Evolutionary conservation across 2,113 vertebrate genomes (phyloP).

Genomic region (Gasterosteus nipponicus): DNA sequence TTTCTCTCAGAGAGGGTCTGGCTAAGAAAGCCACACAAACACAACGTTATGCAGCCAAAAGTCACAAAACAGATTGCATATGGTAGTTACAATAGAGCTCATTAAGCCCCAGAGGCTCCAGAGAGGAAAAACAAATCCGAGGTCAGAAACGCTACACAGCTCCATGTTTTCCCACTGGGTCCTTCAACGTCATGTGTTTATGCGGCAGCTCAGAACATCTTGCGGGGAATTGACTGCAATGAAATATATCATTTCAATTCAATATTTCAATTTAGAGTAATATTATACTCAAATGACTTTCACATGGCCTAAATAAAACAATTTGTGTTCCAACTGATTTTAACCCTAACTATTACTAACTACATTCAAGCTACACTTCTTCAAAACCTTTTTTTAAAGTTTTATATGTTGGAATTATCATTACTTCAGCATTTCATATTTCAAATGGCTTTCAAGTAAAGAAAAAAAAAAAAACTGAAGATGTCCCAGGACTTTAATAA

Average conservation of each 20-base stretch:
- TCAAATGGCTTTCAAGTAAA: neutral
- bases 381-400: neutral
- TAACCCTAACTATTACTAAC: neutral
- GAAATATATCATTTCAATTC: neutral
- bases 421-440: neutral
- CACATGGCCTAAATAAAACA: neutral
- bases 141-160: neutral
- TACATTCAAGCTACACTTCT: neutral
- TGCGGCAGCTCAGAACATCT: neutral
- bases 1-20: constrained; percentile 3
- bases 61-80: neutral
- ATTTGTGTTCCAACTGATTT: neutral
- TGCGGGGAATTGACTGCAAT: neutral
- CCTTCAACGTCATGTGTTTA: neutral
- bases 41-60: constrained; percentile 5
- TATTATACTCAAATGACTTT: neutral
- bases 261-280: too few species aligned
- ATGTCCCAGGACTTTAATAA: neutral
- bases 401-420: neutral
- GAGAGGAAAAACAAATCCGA: neutral
- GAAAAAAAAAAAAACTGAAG: neutral
- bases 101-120: neutral
- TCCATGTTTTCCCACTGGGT: neutral
- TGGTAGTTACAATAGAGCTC: neutral
- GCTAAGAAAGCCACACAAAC: neutral